These are phyloP conservation scores for Alosa sapidissima DNA, from an alignment of 2,797 vertebrate species.

Conservation along the genomic window DNA sequence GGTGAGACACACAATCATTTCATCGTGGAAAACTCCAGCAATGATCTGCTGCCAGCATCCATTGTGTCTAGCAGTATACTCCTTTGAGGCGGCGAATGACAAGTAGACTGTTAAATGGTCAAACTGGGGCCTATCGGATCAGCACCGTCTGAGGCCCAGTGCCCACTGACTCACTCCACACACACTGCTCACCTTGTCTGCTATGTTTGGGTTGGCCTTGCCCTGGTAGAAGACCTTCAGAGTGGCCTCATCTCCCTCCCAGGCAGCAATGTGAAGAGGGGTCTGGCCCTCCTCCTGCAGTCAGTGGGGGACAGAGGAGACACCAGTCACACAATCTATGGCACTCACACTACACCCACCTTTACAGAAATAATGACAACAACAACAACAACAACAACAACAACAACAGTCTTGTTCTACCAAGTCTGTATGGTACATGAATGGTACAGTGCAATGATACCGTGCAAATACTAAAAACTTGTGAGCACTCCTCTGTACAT, in stretches of 20 bases:
- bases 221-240: slow-evolving; percentile 57
- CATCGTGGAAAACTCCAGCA: background rate
- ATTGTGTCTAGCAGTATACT: background rate
- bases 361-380: background rate
- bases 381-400: too few species aligned
- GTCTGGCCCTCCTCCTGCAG: slow-evolving; percentile 55
- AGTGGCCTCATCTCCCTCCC: slow-evolving; percentile 52
- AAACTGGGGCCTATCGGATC: background rate
- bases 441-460: background rate
- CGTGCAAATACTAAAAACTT: background rate
- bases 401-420: background rate
- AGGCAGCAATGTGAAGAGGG: slow-evolving; percentile 47
- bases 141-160: background rate
- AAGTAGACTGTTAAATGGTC: slow-evolving; percentile 15
- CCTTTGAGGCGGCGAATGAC: slow-evolving; percentile 22
- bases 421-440: background rate
- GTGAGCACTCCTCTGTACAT: too few species aligned
- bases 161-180: background rate
- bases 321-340: background rate
- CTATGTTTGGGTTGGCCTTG: slow-evolving; percentile 54
- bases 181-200: slow-evolving; percentile 49
- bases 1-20: background rate
- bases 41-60: background rate
- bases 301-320: background rate
- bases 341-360: background rate